Conservation (phyloP, 2,888 invertebrate genomes). For the Thereva unica region DNA sequence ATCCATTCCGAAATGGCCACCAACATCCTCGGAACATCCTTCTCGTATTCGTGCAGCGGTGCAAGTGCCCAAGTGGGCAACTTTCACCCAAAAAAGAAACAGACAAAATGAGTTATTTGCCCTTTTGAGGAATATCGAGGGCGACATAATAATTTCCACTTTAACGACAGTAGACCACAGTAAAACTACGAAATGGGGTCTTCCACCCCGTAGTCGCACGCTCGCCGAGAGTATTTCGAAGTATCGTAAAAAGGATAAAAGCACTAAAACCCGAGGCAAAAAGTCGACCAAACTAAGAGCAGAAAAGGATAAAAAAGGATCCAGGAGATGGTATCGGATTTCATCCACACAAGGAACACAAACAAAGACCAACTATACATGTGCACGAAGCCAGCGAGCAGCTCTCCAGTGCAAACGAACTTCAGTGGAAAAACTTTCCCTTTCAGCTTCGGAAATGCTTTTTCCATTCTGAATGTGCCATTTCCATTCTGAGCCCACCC, state of each 20-base stretch:
- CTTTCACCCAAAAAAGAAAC: not conserved
- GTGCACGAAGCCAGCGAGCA: slow-evolving; percentile 1
- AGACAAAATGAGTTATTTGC: slow-evolving; percentile 29
- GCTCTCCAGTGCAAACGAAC: slow-evolving; percentile 11
- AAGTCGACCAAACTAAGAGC: slow-evolving; percentile 13
- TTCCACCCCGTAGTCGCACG: slow-evolving; percentile 29
- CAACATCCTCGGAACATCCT: too few species aligned
- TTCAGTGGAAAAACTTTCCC: slow-evolving; percentile 32
- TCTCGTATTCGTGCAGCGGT: too few species aligned
- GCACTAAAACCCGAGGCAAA: slow-evolving; percentile 29
- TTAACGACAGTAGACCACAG: slow-evolving; percentile 33
- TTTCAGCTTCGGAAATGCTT: slow-evolving; percentile 33
- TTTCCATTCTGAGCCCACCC: slow-evolving; percentile 20
- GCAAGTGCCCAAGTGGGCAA: slow-evolving; percentile 8
- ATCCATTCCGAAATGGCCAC: too few species aligned
- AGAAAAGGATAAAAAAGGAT: slow-evolving; percentile 19
- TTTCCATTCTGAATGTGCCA: slow-evolving; percentile 4
- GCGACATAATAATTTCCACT: slow-evolving; percentile 35
- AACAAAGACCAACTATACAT: slow-evolving; percentile 20
- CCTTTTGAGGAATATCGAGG: slow-evolving; percentile 35
- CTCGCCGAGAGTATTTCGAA: slow-evolving; percentile 29
- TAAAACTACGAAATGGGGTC: slow-evolving; percentile 31
- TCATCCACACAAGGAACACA: slow-evolving; percentile 3
- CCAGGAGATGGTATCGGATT: slow-evolving; percentile 18
- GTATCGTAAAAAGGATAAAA: slow-evolving; percentile 29